These are phyloP conservation scores for Numenius phaeopus DNA, from an alignment of 2,797 vertebrate species.

Conservation along the genomic window DNA sequence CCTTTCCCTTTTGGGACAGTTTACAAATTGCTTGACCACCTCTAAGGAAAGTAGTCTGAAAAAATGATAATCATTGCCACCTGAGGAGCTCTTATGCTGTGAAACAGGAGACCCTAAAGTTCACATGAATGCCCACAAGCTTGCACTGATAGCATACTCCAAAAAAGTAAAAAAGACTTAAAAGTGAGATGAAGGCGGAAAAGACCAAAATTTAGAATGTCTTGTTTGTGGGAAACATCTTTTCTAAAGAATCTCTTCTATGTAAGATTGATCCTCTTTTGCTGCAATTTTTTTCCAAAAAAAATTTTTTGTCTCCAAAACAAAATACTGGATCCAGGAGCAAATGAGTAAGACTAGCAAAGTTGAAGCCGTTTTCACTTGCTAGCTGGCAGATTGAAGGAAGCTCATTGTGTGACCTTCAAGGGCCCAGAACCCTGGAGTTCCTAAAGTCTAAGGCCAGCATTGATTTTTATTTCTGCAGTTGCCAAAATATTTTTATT, in stretches of 20 bases:
- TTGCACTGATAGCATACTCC: not conserved
- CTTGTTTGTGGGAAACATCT: not conserved
- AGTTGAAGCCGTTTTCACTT: not conserved
- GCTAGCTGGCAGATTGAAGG: not conserved
- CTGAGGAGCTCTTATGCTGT: not conserved
- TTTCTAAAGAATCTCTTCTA: not conserved
- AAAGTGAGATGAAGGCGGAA: not conserved
- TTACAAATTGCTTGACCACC: not conserved
- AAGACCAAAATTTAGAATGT: not conserved
- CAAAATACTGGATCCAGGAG: not conserved
- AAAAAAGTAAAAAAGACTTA: not conserved
- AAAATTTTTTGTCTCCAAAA: not conserved
- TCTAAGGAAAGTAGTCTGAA: not conserved
- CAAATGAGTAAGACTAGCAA: not conserved
- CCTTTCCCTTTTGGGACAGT: not conserved
- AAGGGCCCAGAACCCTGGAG: not conserved
- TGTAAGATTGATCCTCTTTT: not conserved
- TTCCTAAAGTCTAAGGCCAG: not conserved
- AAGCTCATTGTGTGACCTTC: rapidly evolving
- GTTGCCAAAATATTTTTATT: not conserved
- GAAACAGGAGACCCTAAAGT: not conserved
- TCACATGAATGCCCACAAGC: not conserved
- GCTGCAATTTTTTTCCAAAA: not conserved
- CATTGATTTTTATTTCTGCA: not conserved
- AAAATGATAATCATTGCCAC: not conserved